These are phyloP conservation scores for Anarrhichthys ocellatus DNA, from an alignment of 2,113 vertebrate genomes.

Conservation along the genomic window DNA sequence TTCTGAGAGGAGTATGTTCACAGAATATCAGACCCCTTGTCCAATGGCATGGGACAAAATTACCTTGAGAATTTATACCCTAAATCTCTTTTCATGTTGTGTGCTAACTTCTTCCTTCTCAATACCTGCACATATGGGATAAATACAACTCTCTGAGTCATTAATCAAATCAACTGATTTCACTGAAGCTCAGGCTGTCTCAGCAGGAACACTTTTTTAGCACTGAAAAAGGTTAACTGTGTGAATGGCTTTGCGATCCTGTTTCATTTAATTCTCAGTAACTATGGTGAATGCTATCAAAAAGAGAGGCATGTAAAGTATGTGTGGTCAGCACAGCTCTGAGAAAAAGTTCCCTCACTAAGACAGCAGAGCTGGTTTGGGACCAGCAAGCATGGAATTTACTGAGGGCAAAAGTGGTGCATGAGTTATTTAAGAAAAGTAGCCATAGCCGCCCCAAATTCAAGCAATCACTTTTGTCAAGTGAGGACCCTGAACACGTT, in stretches of 20 bases:
- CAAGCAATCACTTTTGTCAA: not conserved
- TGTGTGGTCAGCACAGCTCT: conserved; percentile 67
- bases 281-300: conserved; percentile 69
- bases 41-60: not conserved
- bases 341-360: conserved; percentile 49
- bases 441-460: not conserved
- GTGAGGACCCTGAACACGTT: not conserved
- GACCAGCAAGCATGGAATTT: conserved; percentile 60
- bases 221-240: conserved; percentile 34
- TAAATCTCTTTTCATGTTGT: not conserved
- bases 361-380: conserved; percentile 49
- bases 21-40: not conserved
- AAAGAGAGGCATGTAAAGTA: conserved; percentile 74
- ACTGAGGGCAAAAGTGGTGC: conserved; percentile 30
- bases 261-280: conserved; percentile 58
- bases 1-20: conserved; percentile 9
- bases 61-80: not conserved
- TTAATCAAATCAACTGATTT: conserved; percentile 11
- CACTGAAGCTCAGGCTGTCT: not conserved
- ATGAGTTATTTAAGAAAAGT: conserved; percentile 8
- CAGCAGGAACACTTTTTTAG: conserved; percentile 12
- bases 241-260: conserved; percentile 29
- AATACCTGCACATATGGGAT: not conserved
- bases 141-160: not conserved
- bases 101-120: not conserved